Evolutionary conservation across 2,888 invertebrate species (phyloP).

Genomic region (Chamaedrilus cognettii): DNA sequence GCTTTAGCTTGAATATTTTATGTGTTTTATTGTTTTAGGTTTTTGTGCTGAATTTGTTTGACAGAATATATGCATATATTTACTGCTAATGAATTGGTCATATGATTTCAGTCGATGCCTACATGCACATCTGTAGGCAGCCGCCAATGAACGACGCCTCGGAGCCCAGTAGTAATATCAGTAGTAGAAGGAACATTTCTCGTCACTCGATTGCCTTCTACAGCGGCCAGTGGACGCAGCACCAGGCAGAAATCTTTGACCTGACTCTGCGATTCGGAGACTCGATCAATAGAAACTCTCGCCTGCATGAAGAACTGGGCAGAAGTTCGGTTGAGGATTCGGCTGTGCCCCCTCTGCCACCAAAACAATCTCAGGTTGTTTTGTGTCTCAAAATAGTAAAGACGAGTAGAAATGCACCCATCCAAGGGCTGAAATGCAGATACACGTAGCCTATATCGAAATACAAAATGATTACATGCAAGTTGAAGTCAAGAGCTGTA

Average conservation of each 20-base stretch:
- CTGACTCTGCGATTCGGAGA: conserved; percentile 27
- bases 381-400: no score
- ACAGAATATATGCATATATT: no score
- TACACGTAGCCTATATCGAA: no score
- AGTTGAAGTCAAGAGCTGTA: no score
- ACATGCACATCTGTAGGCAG: conserved; percentile 35
- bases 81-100: no score
- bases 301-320: neutral
- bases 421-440: no score
- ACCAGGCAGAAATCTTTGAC: conserved; percentile 54
- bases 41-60: no score
- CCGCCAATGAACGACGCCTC: conserved; percentile 50
- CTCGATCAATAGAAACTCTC: neutral
- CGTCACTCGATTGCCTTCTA: conserved; percentile 76
- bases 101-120: conserved; percentile 34
- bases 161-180: no score
- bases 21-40: no score
- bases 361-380: conserved; percentile 15
- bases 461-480: no score
- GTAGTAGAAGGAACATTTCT: conserved; percentile 76
- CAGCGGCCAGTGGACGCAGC: conserved; percentile 65
- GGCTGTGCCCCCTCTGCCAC: neutral
- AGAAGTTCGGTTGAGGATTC: neutral
- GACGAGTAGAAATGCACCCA: no score
- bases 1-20: no score